Evolutionary conservation across 2,888 invertebrate genomes (phyloP).

Genomic region (Andrena praecox): DNA sequence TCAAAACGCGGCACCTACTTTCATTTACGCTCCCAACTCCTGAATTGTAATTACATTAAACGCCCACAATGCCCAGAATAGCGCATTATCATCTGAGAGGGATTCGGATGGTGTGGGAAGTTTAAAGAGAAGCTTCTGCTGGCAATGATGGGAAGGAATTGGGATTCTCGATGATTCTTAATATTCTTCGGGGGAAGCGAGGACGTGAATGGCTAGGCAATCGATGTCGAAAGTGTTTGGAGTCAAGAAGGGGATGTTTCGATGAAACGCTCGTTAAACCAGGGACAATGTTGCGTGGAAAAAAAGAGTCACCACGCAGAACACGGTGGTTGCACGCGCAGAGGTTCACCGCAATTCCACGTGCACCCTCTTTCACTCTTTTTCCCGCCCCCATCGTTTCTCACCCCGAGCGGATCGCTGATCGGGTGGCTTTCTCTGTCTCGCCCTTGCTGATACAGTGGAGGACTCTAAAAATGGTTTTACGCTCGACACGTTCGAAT

Average conservation of each 20-base stretch:
- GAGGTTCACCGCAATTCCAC: constrained; percentile 66
- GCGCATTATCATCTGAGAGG: not conserved
- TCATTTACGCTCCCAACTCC: constrained; percentile 3
- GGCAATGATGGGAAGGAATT: too few relatives aligned
- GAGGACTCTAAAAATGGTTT: constrained; percentile 27
- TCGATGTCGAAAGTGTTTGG: not conserved
- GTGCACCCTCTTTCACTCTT: constrained; percentile 55
- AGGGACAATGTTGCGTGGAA: constrained; percentile 52
- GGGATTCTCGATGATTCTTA: too few relatives aligned
- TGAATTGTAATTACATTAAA: not conserved
- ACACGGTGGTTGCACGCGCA: constrained; percentile 59
- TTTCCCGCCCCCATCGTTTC: constrained; percentile 51
- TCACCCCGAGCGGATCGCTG: constrained; percentile 45
- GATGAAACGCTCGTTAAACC: constrained; percentile 46
- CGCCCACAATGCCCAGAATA: not conserved
- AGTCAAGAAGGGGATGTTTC: constrained; percentile 26
- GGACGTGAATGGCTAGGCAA: too few relatives aligned
- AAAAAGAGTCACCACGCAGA: constrained; percentile 50
- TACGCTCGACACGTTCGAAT: constrained; percentile 7
- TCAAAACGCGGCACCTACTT: constrained; percentile 5
- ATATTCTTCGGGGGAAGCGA: too few relatives aligned
- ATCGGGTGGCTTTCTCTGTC: constrained; percentile 46
- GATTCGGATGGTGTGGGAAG: not conserved
- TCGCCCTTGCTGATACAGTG: constrained; percentile 15
- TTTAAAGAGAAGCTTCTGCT: too few relatives aligned